These are phyloP conservation scores for Polydrusus pterygomalis DNA, from an alignment of 2,888 invertebrate species.

Conservation along the genomic window DNA sequence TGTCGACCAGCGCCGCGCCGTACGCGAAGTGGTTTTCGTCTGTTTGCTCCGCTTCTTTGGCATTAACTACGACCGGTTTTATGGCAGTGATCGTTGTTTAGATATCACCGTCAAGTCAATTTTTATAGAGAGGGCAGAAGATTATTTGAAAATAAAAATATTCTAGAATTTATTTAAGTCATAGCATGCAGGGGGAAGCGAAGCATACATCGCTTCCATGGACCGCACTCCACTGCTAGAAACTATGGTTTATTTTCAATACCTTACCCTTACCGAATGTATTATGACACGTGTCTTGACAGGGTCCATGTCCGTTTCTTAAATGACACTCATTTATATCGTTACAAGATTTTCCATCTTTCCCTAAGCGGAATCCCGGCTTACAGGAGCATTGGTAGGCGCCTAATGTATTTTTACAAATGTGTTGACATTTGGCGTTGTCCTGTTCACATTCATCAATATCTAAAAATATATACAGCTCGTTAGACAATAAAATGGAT, in stretches of 20 bases:
- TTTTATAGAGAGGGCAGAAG: no score
- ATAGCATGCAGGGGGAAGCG: no score
- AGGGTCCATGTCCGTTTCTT: constrained; percentile 73
- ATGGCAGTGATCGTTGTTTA: no score
- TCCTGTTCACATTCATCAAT: constrained; percentile 76
- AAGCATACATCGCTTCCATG: no score
- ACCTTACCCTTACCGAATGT: constrained; percentile 76
- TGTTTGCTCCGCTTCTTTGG: no score
- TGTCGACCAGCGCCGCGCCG: no score
- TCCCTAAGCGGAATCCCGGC: constrained; percentile 33
- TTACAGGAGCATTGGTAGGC: constrained; percentile 70
- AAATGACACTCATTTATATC: constrained; percentile 71
- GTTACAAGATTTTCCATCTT: constrained; percentile 64
- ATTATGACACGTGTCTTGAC: constrained; percentile 78
- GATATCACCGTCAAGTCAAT: no score
- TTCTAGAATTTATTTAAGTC: no score
- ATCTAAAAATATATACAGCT: constrained; percentile 70
- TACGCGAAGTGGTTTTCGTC: no score
- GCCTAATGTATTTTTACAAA: constrained; percentile 75
- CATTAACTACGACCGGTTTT: no score
- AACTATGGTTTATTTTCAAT: constrained; percentile 44
- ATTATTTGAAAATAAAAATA: no score
- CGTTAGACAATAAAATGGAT: background rate
- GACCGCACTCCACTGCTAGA: no score
- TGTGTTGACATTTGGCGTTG: constrained; percentile 79